Evolutionary conservation across 2,113 vertebrate genomes (phyloP).

Genomic region (Nesoenas mayeri): DNA sequence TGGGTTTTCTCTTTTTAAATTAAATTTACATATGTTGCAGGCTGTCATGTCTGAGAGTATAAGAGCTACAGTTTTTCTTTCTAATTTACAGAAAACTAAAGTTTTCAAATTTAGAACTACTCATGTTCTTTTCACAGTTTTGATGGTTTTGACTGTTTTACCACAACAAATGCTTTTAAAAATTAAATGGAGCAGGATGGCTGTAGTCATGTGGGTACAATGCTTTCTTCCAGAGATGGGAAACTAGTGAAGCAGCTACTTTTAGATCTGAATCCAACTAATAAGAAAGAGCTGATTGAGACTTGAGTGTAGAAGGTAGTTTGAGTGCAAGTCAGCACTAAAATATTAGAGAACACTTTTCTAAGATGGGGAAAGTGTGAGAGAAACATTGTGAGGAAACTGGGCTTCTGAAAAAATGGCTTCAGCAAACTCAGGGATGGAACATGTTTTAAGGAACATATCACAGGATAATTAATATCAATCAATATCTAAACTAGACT

Average conservation of each 20-base stretch:
- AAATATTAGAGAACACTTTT: neutral
- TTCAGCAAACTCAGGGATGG: neutral
- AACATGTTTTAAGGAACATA: neutral
- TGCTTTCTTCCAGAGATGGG: neutral
- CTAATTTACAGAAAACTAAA: neutral
- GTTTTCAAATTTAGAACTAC: neutral
- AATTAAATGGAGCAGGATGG: neutral
- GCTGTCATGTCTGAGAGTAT: neutral
- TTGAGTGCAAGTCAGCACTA: neutral
- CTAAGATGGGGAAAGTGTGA: neutral
- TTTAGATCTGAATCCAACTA: neutral
- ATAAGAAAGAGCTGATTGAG: neutral
- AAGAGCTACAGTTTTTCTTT: neutral
- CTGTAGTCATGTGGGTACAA: neutral
- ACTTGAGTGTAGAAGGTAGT: neutral
- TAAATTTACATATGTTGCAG: neutral
- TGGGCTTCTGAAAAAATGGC: neutral
- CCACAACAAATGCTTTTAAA: neutral
- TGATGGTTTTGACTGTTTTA: neutral
- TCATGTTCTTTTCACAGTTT: neutral
- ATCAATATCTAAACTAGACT: neutral
- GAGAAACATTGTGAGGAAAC: neutral
- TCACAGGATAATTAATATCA: neutral
- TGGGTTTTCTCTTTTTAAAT: accelerated
- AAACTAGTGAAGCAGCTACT: neutral